A percentile compares a stretch with the other conserved stretches of the same genome.
Conservation (phyloP, 1,140 invertebrate species). For the Aphis craccivora region DNA sequence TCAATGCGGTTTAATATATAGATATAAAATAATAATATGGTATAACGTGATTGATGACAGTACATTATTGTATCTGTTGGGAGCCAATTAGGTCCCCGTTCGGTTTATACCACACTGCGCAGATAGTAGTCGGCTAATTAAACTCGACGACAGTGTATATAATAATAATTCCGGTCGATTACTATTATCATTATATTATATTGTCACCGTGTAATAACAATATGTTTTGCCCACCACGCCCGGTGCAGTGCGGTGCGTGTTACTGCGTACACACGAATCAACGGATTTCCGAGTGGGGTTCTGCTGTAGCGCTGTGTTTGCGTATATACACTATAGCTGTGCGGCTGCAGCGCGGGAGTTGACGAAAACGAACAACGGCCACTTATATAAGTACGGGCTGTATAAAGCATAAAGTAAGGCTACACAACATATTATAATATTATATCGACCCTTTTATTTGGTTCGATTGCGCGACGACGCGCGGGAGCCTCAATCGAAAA, state of each 20-base stretch:
- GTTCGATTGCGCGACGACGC: neutral
- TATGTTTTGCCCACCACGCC: neutral
- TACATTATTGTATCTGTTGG: neutral
- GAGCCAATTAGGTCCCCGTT: conserved; percentile 25
- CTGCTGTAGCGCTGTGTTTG: too few species aligned
- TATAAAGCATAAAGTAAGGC: neutral
- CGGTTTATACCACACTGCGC: neutral
- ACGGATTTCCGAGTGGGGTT: neutral
- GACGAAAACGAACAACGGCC: neutral
- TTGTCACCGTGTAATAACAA: neutral
- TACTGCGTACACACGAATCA: neutral
- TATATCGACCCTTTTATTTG: conserved; percentile 22
- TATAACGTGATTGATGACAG: conserved; percentile 15
- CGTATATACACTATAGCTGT: too few species aligned
- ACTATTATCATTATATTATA: neutral
- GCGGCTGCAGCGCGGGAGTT: neutral
- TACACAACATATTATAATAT: neutral
- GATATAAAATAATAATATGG: neutral
- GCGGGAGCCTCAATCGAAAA: neutral
- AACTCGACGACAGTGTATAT: neutral
- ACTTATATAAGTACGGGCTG: neutral
- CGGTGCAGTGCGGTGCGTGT: too few species aligned
- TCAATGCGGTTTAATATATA: neutral
- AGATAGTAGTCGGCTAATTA: neutral
- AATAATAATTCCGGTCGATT: neutral